These are phyloP conservation scores for Masticophis lateralis DNA, from an alignment of 2,797 vertebrate genomes.

Conservation along the genomic window DNA sequence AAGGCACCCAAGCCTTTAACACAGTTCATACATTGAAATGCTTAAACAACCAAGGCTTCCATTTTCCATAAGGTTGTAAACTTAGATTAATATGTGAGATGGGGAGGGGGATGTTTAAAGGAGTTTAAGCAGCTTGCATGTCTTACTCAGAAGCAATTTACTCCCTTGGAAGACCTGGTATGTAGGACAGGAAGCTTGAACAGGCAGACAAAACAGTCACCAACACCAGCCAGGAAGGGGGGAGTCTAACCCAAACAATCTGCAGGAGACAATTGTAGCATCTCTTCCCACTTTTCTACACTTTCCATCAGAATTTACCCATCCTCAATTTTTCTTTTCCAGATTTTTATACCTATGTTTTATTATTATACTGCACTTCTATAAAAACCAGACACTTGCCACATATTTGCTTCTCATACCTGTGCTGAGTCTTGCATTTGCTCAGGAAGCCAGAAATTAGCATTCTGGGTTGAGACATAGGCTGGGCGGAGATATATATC, in stretches of 20 bases:
- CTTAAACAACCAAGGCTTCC: background rate
- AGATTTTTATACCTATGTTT: constrained; percentile 1
- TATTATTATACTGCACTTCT: constrained; percentile 21
- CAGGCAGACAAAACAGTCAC: constrained; percentile 49
- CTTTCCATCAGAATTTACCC: constrained; percentile 32
- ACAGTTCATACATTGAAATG: constrained; percentile 6
- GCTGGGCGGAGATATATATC: accelerated
- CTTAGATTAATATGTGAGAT: constrained; percentile 31
- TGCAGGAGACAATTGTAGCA: constrained; percentile 24
- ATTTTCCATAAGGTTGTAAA: constrained; percentile 24
- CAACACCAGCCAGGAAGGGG: constrained; percentile 14
- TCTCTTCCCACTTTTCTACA: constrained; percentile 9
- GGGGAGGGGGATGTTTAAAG: background rate
- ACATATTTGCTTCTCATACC: background rate
- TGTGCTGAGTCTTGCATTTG: background rate
- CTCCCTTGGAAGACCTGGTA: constrained; percentile 27
- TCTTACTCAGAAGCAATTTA: constrained; percentile 33
- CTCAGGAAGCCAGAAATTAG: background rate
- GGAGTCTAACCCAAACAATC: constrained; percentile 35
- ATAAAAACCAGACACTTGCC: constrained; percentile 41
- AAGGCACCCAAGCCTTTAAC: background rate
- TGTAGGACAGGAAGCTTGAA: constrained; percentile 38
- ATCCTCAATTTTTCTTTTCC: background rate
- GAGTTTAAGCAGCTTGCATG: constrained; percentile 30
- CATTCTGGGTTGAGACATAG: accelerated